Conservation (phyloP, 2,113 vertebrate genomes). For the Rhizomys pruinosus region DNA sequence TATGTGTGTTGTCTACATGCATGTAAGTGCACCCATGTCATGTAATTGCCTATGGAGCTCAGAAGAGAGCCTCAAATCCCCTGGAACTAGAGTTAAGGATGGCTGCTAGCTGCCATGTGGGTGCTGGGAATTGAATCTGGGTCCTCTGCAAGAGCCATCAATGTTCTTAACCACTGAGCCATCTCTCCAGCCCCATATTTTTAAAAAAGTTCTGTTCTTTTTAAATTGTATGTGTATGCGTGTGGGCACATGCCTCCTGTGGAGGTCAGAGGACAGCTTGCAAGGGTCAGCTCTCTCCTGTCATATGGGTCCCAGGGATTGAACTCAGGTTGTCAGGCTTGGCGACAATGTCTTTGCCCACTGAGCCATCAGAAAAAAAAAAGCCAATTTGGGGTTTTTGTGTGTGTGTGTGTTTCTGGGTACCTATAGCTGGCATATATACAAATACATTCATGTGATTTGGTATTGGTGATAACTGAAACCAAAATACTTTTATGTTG, state of each 20-base stretch:
- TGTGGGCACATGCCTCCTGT: neutral
- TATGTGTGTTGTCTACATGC: too few species aligned
- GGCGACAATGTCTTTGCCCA: neutral
- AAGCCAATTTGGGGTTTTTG: too few species aligned
- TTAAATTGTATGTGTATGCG: neutral
- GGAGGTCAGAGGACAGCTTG: neutral
- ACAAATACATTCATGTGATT: fast-evolving
- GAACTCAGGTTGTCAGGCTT: neutral
- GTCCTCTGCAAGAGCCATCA: too few species aligned
- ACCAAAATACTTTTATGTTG: neutral
- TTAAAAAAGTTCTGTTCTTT: neutral
- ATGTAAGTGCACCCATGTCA: too few species aligned
- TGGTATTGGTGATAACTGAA: neutral
- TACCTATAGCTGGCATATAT: neutral
- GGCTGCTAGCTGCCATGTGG: too few species aligned
- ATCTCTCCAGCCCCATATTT: neutral
- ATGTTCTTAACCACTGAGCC: too few species aligned
- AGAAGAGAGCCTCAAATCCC: too few species aligned
- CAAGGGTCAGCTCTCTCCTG: neutral
- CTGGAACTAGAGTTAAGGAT: too few species aligned
- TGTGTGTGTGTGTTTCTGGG: neutral
- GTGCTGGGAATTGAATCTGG: too few species aligned
- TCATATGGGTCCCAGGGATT: too few species aligned
- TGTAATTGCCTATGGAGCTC: too few species aligned
- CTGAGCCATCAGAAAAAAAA: too few species aligned